Evolutionary conservation across 2,797 vertebrate genomes (phyloP).

Genomic region (Paramormyrops hopkinsi): DNA sequence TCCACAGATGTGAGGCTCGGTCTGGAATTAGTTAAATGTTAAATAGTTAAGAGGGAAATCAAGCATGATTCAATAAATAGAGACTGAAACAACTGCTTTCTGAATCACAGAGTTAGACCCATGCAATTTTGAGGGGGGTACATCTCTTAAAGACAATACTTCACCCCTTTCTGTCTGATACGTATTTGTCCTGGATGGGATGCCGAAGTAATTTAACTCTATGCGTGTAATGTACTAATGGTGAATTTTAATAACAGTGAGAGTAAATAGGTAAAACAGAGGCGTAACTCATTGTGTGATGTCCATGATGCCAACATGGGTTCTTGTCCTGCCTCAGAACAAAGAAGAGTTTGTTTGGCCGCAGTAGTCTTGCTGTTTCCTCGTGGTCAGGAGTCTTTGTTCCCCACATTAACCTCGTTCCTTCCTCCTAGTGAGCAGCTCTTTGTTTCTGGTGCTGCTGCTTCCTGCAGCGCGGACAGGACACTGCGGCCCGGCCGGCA

Average conservation of each 20-base stretch:
- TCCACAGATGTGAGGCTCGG: constrained; percentile 62
- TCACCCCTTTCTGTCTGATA: background rate
- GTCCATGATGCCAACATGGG: background rate
- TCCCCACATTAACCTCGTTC: background rate
- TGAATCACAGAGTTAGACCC: constrained; percentile 45
- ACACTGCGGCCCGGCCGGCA: background rate
- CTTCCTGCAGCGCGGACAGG: background rate
- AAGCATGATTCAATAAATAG: constrained; percentile 69
- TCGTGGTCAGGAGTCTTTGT: background rate
- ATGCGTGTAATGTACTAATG: background rate
- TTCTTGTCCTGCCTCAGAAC: background rate
- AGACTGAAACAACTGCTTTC: constrained; percentile 60
- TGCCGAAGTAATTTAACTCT: background rate
- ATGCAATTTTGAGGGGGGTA: background rate
- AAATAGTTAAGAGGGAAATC: constrained; percentile 62
- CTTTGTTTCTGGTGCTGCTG: background rate
- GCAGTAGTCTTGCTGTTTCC: background rate
- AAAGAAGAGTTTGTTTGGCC: background rate
- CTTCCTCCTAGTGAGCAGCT: background rate
- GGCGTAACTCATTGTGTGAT: background rate
- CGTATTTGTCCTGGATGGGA: background rate
- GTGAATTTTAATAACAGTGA: background rate
- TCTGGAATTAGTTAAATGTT: constrained; percentile 65
- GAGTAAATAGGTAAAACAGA: background rate
- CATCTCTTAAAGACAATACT: background rate